Conservation (phyloP, 2,113 vertebrate genomes). For the Grallaria varia region DNA sequence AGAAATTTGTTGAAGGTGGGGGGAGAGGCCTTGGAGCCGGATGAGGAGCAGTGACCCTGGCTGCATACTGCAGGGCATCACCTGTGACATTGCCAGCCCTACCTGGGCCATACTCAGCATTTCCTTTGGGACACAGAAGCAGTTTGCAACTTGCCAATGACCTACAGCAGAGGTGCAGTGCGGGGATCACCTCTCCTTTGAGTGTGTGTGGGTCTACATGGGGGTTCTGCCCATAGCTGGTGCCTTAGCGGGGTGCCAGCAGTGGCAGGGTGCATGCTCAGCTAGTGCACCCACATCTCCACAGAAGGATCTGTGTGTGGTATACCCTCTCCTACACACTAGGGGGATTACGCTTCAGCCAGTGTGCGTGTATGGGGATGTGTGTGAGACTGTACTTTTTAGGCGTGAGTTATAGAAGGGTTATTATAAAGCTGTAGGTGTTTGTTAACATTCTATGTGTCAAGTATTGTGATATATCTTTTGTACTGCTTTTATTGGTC, state of each 20-base stretch:
- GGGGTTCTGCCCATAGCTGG: not conserved
- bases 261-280: not conserved
- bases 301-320: not conserved
- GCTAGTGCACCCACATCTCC: not conserved
- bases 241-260: not conserved
- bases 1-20: not conserved
- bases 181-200: accelerated
- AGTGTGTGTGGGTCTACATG: no score
- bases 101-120: not conserved
- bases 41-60: not conserved
- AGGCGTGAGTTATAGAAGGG: not conserved
- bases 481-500: not conserved
- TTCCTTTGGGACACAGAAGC: not conserved
- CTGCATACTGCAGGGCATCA: not conserved
- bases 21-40: not conserved
- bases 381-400: not conserved
- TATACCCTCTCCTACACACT: not conserved
- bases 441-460: not conserved
- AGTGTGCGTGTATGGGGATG: not conserved
- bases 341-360: not conserved
- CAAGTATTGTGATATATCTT: not conserved
- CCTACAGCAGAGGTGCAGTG: accelerated
- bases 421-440: not conserved
- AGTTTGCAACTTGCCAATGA: not conserved
- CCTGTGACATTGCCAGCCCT: not conserved